Percentiles rank a stretch among this genome's conserved stretches.
These are phyloP conservation scores for Caranx ignobilis DNA, from an alignment of 2,113 vertebrate genomes.

Conservation along the genomic window DNA sequence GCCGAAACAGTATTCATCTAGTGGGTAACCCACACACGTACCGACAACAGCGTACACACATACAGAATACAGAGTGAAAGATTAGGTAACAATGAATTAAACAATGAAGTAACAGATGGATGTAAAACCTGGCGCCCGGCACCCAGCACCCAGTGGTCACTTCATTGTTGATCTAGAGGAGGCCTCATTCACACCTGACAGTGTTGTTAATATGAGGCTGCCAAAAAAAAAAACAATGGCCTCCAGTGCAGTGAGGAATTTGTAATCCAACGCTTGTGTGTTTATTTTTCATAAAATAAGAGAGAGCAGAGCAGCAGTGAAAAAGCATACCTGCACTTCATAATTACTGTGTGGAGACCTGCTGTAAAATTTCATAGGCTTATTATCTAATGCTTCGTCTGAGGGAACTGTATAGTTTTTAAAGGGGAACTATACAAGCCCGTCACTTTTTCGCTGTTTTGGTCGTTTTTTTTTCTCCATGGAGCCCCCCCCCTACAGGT, in stretches of 20 bases:
- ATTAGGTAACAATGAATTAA: constrained; percentile 14
- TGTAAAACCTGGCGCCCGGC: constrained; percentile 23
- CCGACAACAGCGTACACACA: background rate
- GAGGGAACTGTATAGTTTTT: background rate
- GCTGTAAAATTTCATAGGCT: background rate
- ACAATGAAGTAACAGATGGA: constrained; percentile 11
- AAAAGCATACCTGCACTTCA: constrained; percentile 10
- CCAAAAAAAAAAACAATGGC: background rate
- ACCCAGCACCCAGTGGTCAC: constrained; percentile 28
- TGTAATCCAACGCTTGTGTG: constrained; percentile 37
- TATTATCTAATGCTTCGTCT: constrained; percentile 14
- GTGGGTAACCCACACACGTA: constrained; percentile 22
- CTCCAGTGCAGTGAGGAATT: constrained; percentile 29
- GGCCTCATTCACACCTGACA: constrained; percentile 18
- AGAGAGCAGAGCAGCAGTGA: background rate
- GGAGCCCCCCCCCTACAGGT: no score
- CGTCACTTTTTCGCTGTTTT: no score
- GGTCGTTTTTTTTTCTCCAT: no score
- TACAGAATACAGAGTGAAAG: background rate
- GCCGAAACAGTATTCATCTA: constrained; percentile 46
- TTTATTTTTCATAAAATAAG: constrained; percentile 27
- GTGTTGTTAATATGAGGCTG: constrained; percentile 38
- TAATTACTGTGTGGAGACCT: constrained; percentile 5
- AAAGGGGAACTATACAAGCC: no score
- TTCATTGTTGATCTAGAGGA: constrained; percentile 15